Percentiles rank a stretch among this genome's conserved stretches.
phyloP scores from a whole-genome alignment of 2,888 invertebrate genomes.

The Sphaerolaimus hirsutus region DNA sequence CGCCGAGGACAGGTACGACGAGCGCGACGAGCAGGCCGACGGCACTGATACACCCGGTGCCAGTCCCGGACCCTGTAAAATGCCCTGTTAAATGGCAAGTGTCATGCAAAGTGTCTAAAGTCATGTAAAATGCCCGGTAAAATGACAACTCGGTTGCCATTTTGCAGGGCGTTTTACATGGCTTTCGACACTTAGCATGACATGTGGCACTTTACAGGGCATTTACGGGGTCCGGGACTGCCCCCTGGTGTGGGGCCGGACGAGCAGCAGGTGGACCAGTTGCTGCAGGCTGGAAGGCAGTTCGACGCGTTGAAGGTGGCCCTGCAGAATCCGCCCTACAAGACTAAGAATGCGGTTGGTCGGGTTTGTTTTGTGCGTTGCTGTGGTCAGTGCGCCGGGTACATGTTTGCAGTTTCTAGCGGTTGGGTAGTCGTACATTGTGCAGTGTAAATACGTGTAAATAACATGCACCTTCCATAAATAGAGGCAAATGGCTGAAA shows the following conservation, averaged over 20 bases:
- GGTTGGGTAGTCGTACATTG: background rate
- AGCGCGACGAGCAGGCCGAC: conserved; percentile 15
- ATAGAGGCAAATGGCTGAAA: too few species aligned
- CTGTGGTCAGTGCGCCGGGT: too few species aligned
- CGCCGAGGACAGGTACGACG: conserved; percentile 15
- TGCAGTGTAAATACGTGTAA: background rate
- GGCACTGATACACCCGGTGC: conserved; percentile 13
- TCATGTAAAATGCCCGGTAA: too few species aligned
- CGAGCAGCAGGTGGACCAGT: conserved; percentile 5
- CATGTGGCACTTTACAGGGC: too few species aligned
- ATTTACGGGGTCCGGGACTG: too few species aligned
- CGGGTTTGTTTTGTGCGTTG: background rate
- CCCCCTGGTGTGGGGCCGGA: too few species aligned
- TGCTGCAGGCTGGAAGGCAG: conserved; percentile 10
- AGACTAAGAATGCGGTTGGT: conserved; percentile 16
- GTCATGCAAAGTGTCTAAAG: too few species aligned
- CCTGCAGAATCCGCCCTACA: conserved; percentile 14
- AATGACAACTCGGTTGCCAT: too few species aligned
- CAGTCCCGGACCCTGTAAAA: too few species aligned
- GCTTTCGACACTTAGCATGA: too few species aligned
- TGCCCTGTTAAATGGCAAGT: too few species aligned
- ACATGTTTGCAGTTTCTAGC: background rate
- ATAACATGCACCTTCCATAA: background rate
- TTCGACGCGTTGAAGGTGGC: conserved; percentile 17
- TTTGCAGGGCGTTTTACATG: too few species aligned